phyloP scores from a whole-genome alignment of 1,140 invertebrate genomes.

The Akabosia matsudoensis region DNA sequence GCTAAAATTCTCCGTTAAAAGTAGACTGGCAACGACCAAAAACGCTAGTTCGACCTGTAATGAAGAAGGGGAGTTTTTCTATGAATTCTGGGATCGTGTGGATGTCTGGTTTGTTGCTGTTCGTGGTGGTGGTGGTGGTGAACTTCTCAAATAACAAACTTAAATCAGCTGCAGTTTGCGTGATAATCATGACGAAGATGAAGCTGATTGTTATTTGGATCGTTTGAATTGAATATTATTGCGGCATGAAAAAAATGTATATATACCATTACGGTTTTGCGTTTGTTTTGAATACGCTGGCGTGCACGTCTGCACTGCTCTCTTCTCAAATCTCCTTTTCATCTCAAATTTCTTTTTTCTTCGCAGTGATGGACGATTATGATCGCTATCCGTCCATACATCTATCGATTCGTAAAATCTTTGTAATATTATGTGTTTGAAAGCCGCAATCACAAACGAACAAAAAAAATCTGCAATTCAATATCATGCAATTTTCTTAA shows the following conservation, averaged over 20 bases:
- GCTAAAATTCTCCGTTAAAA: neutral
- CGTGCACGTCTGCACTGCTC: neutral
- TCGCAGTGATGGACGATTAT: neutral
- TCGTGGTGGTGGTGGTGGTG: neutral
- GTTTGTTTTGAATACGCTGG: neutral
- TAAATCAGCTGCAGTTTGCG: conserved; percentile 10
- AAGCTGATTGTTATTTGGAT: neutral
- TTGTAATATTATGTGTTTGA: neutral
- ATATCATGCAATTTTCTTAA: neutral
- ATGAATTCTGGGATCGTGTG: neutral
- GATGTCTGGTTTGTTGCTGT: neutral
- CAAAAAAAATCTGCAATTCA: neutral
- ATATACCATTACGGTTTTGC: neutral
- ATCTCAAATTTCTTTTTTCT: conserved; percentile 2
- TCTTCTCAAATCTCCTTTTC: neutral
- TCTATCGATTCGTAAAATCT: neutral
- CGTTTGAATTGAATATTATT: neutral
- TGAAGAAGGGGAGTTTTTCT: conserved; percentile 12
- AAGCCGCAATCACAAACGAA: neutral
- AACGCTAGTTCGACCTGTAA: neutral
- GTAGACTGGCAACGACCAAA: neutral
- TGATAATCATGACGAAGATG: neutral
- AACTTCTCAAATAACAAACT: neutral
- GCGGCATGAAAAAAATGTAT: neutral
- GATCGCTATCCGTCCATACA: neutral